Percentiles rank a stretch among this genome's conserved stretches.
phyloP scores from a whole-genome alignment of 1,140 invertebrate genomes.

The Penaeus vannamei region DNA sequence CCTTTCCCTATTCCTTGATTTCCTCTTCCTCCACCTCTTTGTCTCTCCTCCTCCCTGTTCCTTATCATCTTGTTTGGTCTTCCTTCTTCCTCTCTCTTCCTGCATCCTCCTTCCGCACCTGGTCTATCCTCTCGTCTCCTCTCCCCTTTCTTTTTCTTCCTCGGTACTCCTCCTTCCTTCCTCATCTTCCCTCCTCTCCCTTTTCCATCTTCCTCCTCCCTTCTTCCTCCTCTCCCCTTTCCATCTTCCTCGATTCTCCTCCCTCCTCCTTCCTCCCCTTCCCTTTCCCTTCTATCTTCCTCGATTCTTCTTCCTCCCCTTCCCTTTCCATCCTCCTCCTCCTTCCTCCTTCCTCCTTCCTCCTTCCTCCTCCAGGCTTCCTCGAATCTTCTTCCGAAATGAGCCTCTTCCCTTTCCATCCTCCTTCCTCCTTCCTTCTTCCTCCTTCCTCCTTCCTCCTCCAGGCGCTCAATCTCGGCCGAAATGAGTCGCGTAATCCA shows the following conservation, averaged over 20 bases:
- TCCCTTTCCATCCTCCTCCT: not conserved
- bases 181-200: not conserved
- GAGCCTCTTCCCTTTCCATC: conserved; percentile 1
- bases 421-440: too few species aligned
- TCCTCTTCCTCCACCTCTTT: too few species aligned
- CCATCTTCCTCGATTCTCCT: not conserved
- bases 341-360: not conserved
- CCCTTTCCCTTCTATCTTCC: too few species aligned
- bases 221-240: too few species aligned
- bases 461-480: too few species aligned
- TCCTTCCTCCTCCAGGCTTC: not conserved
- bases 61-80: not conserved
- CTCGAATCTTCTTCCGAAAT: too few species aligned
- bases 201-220: not conserved
- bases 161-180: not conserved
- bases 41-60: conserved; percentile 26
- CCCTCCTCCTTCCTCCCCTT: not conserved
- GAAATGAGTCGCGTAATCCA: too few species aligned
- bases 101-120: not conserved
- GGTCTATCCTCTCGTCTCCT: not conserved
- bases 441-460: too few species aligned
- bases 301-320: not conserved
- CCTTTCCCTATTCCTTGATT: too few species aligned
- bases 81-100: conserved; percentile 13
- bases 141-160: too few species aligned